Conservation (phyloP, 2,888 invertebrate species). For the Cylloceria caligata region DNA sequence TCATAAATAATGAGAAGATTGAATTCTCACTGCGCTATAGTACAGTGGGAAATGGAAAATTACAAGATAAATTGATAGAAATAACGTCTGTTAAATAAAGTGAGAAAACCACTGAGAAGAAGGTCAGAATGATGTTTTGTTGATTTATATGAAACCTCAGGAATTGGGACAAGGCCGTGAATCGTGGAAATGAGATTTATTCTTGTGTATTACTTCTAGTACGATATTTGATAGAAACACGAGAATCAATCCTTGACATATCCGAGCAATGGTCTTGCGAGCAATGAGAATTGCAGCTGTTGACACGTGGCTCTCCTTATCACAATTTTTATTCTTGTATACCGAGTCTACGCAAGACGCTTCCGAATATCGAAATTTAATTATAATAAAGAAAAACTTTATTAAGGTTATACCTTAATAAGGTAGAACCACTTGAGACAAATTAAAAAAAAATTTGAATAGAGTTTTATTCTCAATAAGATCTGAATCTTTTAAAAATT, state of each 20-base stretch:
- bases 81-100: constrained; percentile 9
- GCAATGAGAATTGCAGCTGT: too few relatives aligned
- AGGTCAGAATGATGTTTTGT: constrained; percentile 1
- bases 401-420: too few relatives aligned
- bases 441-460: too few relatives aligned
- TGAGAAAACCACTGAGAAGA: constrained; percentile 13
- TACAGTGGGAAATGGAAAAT: constrained; percentile 16
- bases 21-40: constrained; percentile 34
- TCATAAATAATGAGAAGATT: constrained; percentile 55
- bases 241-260: constrained; percentile 26
- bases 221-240: constrained; percentile 29
- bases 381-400: too few relatives aligned
- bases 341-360: too few relatives aligned
- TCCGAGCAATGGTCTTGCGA: too few relatives aligned
- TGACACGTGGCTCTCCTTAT: too few relatives aligned
- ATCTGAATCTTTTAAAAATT: too few relatives aligned
- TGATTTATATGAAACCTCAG: not conserved
- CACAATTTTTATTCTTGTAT: too few relatives aligned
- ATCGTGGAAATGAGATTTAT: constrained; percentile 53
- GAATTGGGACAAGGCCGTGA: constrained; percentile 61
- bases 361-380: too few relatives aligned
- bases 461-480: too few relatives aligned
- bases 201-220: not conserved
- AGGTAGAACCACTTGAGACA: too few relatives aligned
- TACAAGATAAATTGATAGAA: not conserved